Evolutionary conservation across 2,888 invertebrate species (phyloP).

Genomic region (Alsophila aescularia): DNA sequence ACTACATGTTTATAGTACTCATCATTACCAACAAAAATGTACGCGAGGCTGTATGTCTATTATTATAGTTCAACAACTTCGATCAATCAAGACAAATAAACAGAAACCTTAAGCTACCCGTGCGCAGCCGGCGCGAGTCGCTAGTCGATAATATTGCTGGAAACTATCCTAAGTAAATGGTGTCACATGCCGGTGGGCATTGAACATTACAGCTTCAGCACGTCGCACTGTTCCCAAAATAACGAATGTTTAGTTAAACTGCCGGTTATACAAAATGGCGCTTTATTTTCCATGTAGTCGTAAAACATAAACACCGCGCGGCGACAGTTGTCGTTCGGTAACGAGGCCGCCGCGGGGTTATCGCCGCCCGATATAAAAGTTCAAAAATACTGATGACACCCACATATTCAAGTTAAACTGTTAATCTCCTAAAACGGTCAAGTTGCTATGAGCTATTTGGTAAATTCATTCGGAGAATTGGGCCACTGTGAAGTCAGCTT

Average conservation of each 20-base stretch:
- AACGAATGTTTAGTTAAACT: conserved; percentile 18
- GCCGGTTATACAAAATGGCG: conserved; percentile 19
- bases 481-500: neutral
- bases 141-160: too few relatives aligned
- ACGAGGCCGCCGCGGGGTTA: conserved; percentile 57
- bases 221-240: conserved; percentile 17
- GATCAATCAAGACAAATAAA: too few relatives aligned
- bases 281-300: conserved; percentile 43
- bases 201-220: neutral
- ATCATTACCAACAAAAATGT: too few relatives aligned
- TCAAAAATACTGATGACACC: conserved; percentile 59
- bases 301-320: conserved; percentile 40
- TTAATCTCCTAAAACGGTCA: conserved; percentile 20
- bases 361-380: conserved; percentile 55
- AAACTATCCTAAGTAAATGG: neutral
- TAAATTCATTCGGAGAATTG: conserved; percentile 2
- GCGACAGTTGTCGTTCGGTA: conserved; percentile 46
- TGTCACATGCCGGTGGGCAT: neutral
- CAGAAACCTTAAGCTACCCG: too few relatives aligned
- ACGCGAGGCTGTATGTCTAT: too few relatives aligned
- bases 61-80: too few relatives aligned
- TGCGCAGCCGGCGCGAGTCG: too few relatives aligned
- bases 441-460: neutral
- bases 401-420: conserved; percentile 26
- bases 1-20: too few relatives aligned